phyloP scores from a whole-genome alignment of 2,113 vertebrate genomes.

The Atractosteus spatula region DNA sequence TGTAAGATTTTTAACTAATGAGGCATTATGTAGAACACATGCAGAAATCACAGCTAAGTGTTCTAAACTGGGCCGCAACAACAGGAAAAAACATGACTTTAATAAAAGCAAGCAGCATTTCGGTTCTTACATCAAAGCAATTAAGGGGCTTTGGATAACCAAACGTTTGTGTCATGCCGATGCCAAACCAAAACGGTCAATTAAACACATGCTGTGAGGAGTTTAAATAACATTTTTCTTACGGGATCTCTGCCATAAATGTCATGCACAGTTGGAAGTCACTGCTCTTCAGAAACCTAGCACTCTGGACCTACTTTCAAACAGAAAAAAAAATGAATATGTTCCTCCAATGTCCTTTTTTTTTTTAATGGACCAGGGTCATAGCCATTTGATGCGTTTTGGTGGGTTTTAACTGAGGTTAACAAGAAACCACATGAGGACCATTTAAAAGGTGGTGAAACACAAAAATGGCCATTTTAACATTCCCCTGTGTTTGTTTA shows the following conservation, averaged over 20 bases:
- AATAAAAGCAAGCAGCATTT: conserved; percentile 75
- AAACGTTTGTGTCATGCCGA: conserved; percentile 73
- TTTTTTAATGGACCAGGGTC: background rate
- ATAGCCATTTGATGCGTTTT: background rate
- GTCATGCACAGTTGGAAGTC: conserved; percentile 12
- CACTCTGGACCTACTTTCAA: conserved; percentile 38
- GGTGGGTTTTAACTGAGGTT: background rate
- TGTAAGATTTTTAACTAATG: conserved; percentile 64
- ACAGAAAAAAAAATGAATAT: conserved; percentile 22
- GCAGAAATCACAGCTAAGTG: conserved; percentile 65
- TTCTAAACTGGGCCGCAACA: conserved; percentile 67
- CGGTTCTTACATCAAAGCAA: conserved; percentile 73
- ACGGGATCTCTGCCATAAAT: conserved; percentile 47
- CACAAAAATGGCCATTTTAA: too few relatives aligned
- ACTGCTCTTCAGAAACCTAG: conserved; percentile 39
- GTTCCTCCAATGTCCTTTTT: conserved; percentile 2
- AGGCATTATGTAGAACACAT: conserved; percentile 71
- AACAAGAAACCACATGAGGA: background rate
- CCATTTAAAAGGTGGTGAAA: too few relatives aligned
- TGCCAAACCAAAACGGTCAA: conserved; percentile 83
- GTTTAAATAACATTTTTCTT: conserved; percentile 62
- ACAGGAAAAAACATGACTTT: conserved; percentile 72
- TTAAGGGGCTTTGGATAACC: conserved; percentile 75
- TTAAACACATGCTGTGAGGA: conserved; percentile 70
- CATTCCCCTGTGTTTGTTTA: too few relatives aligned